Base-by-base conservation (phyloP, 2,888 invertebrate species). In the Zaprionus bogoriensis region DNA sequence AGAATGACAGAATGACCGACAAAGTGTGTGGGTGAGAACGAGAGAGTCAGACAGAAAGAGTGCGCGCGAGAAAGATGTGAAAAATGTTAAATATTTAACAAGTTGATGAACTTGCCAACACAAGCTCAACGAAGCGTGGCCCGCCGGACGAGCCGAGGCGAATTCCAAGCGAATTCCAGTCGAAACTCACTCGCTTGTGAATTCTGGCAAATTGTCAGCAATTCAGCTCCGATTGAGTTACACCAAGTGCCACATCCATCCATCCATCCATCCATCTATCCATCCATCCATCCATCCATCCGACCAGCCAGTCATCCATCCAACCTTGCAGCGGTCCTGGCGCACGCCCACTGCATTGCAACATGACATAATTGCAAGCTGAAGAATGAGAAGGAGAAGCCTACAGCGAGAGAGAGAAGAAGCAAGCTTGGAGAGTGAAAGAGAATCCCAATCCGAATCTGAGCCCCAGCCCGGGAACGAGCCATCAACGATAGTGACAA, bases 401-500 rank as follows among this genome's bases (percentile, higher is more conserved):
- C 1, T n/a, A 2, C 45, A 30, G 14, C n/a, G 12, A 17, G 19
- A 39, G 38, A 39, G 5, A n/a, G 17, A 23, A 7, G 47, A 4
- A 19, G 28, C 36, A 50, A 44, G 6, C 27, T 27, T 7, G 9
- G n/a, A 17, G 32, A 36, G 14, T 14, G 7, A 14, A 44, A 17
- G 22, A 27, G 47, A 52, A 46, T 36, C 27, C 69, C 52, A 52
- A 30, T 50, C 72, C 66, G 54, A 70, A 32, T 9, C 20, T 12
- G 36, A 48, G 20, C 32, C 32, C 42, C 23, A 25, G 12, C 42
- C 5, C 3, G 20, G 22, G 19, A 6, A n/a, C n/a, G n/a, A 22
- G 30, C 47, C 55, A 48, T 53, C 80, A 76, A 59, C 86, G 87
- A 82, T 82, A 85, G 83, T 66, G 71, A 87, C 82, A 87, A 87